Conservation (phyloP, 2,113 vertebrate genomes). For the Eira barbara region DNA sequence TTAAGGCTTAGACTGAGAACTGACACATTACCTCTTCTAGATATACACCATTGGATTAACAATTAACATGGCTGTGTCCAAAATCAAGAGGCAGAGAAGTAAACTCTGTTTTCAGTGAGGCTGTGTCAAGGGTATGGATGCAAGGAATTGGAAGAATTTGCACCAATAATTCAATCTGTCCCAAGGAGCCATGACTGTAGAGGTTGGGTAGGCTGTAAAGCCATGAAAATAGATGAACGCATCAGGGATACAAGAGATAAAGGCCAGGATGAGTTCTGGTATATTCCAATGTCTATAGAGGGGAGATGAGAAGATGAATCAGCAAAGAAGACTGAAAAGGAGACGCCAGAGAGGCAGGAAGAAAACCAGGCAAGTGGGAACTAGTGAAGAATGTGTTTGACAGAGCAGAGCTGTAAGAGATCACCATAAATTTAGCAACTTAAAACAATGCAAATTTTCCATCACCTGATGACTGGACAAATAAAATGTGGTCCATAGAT, state of each 20-base stretch:
- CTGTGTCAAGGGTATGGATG: not conserved
- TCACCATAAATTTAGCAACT: not conserved
- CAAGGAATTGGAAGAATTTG: not conserved
- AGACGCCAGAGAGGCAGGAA: not conserved
- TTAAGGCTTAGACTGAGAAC: not conserved
- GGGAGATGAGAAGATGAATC: not conserved
- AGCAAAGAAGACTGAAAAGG: not conserved
- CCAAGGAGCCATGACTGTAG: not conserved
- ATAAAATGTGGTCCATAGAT: not conserved
- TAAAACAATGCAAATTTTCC: not conserved
- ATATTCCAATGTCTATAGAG: not conserved
- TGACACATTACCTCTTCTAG: not conserved
- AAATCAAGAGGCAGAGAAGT: not conserved
- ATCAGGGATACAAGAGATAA: not conserved
- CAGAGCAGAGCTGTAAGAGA: not conserved
- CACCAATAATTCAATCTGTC: not conserved
- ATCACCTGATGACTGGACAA: not conserved
- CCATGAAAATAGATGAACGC: not conserved
- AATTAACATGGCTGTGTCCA: not conserved
- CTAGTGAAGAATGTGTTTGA: not conserved
- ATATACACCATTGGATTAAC: not conserved
- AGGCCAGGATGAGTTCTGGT: not conserved
- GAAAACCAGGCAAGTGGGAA: not conserved
- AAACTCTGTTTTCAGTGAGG: not conserved
- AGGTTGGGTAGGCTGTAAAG: not conserved